These are phyloP conservation scores for Erebia palarica DNA, from an alignment of 2,888 invertebrate genomes.

Conservation along the genomic window DNA sequence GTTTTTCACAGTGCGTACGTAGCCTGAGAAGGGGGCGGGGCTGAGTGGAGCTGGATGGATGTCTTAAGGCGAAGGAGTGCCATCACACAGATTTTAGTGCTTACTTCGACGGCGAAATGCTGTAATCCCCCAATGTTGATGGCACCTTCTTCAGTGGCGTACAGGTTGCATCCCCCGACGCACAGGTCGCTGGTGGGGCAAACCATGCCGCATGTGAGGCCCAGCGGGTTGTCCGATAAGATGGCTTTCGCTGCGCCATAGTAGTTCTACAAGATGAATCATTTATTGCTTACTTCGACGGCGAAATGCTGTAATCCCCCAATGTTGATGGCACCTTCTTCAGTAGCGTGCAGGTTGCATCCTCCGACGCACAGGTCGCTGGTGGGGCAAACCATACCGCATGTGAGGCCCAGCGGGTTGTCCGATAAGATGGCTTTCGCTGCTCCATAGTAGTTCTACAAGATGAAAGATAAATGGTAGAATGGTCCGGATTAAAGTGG, in stretches of 20 bases:
- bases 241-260: slow-evolving; percentile 98
- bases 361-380: slow-evolving; percentile 99
- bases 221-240: slow-evolving; percentile 98
- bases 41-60: too few relatives aligned
- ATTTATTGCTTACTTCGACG: slow-evolving; percentile 92
- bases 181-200: slow-evolving; percentile 99
- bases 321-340: slow-evolving; percentile 99
- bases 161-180: slow-evolving; percentile 98
- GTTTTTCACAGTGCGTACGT: too few relatives aligned
- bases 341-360: slow-evolving; percentile 97
- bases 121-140: slow-evolving; percentile 99
- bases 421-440: slow-evolving; percentile 98
- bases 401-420: slow-evolving; percentile 97
- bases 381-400: slow-evolving; percentile 99
- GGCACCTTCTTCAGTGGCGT: slow-evolving; percentile 97
- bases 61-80: too few relatives aligned
- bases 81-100: slow-evolving; percentile 37
- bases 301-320: slow-evolving; percentile 99
- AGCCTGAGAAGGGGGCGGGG: too few relatives aligned
- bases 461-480: slow-evolving; percentile 19
- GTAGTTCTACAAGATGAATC: slow-evolving; percentile 88
- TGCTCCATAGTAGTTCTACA: slow-evolving; percentile 98
- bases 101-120: slow-evolving; percentile 97
- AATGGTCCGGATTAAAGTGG: too few relatives aligned
- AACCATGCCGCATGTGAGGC: slow-evolving; percentile 98